Evolutionary conservation across 2,888 invertebrate species (phyloP).

Genomic region (Iphiclides podalirius): DNA sequence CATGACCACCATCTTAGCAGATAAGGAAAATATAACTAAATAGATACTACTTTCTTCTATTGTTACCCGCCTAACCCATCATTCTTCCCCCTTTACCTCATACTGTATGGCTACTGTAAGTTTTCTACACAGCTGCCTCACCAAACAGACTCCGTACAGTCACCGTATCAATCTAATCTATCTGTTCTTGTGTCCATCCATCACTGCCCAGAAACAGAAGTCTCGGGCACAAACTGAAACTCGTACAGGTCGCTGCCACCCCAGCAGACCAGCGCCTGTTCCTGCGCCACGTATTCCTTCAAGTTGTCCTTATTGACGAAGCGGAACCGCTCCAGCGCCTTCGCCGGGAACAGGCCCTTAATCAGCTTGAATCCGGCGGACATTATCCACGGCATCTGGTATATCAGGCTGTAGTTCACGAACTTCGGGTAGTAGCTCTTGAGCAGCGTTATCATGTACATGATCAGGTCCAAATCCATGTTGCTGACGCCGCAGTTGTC

Average conservation of each 20-base stretch:
- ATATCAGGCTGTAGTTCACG: slow-evolving; percentile 90
- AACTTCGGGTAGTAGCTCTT: slow-evolving; percentile 91
- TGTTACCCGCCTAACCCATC: too few species aligned
- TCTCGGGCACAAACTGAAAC: slow-evolving; percentile 83
- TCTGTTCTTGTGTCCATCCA: too few species aligned
- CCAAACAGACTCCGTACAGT: too few species aligned
- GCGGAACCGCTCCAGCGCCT: slow-evolving; percentile 90
- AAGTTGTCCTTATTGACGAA: slow-evolving; percentile 86
- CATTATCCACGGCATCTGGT: slow-evolving; percentile 93
- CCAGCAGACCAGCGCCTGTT: slow-evolving; percentile 86
- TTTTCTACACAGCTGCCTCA: too few species aligned
- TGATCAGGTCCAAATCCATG: slow-evolving; percentile 92
- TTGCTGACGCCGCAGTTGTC: slow-evolving; percentile 88
- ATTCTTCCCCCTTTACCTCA: too few species aligned
- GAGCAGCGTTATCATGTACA: slow-evolving; percentile 88
- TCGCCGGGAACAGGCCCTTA: slow-evolving; percentile 89
- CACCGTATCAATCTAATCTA: too few species aligned
- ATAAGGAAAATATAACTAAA: too few species aligned
- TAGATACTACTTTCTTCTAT: too few species aligned
- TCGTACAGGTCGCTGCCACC: slow-evolving; percentile 86
- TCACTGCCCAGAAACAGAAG: too few species aligned
- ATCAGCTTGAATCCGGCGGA: slow-evolving; percentile 93
- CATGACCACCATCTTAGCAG: too few species aligned
- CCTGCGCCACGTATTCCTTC: slow-evolving; percentile 84
- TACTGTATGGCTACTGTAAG: too few species aligned